Evolutionary conservation across 2,797 vertebrate genomes (phyloP), one percentile per base, ranked within the genome.

Genomic region (Craterocephalus amniculus): DNA sequence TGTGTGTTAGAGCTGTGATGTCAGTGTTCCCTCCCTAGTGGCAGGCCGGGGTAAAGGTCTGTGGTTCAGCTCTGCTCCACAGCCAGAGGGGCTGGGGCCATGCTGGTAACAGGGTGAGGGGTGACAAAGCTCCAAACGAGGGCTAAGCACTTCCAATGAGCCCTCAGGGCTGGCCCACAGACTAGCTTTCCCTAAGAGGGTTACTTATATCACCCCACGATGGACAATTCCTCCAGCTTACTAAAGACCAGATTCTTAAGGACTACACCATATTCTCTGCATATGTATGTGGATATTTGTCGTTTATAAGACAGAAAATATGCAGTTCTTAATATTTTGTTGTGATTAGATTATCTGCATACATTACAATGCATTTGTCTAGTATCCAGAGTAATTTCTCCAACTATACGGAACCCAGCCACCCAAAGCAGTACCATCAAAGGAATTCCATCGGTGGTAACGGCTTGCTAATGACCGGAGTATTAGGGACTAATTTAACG

Each of bases 181-280:
- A 86, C 88, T 85, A 81, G 92, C 89, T 93, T 93, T 92, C 68
- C 85, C 84, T 92, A 93, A 93, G 91, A 93, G 92, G 93, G 90
- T 92, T 93, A 93, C 89, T 83, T 85, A 92, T 89, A 94, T 93
- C 88, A 90, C 85, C 79, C 75, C 70, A 89, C 88, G 88, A 89
- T 87, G 79, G 87, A 88, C 87, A 88, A 90, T 89, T 89, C 82
- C 86, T 74, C 79, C 72, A 72, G 83, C 87, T 90, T 87, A 90
- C 80, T 68, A 85, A 85, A 87, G 75, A 84, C 52, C 49, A 5
- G 58, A 51, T 79, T 85, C 73, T 81, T 79, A 77, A 76, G 63
- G 62, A 83, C 69, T 67, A 85, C 32, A 31, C 57, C 7, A n/a
- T 58, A 87, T 83, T 55, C 70, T 58, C 35, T 32, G 16, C 27